phyloP scores from a whole-genome alignment of 2,113 vertebrate species.

The Serilophus lunatus region DNA sequence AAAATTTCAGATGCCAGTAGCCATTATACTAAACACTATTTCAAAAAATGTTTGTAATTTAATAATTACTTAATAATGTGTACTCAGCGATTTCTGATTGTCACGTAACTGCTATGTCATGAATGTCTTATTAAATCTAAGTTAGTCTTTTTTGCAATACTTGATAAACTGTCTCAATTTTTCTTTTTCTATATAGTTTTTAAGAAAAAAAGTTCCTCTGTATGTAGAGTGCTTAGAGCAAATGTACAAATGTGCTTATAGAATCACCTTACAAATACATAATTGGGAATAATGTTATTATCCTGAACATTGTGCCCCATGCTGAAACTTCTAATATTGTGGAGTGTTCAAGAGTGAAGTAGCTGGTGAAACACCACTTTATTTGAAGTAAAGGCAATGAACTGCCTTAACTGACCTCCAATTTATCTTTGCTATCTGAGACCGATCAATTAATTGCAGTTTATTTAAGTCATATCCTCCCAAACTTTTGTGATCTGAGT shows the following conservation, averaged over 20 bases:
- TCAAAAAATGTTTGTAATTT: neutral
- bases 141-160: neutral
- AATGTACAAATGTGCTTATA: neutral
- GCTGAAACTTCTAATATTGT: neutral
- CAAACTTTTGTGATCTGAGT: neutral
- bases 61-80: neutral
- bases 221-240: neutral
- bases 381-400: neutral
- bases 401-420: neutral
- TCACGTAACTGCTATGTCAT: neutral
- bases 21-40: neutral
- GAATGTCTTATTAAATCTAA: neutral
- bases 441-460: neutral
- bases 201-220: neutral
- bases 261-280: neutral
- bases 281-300: neutral
- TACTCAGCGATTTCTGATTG: neutral
- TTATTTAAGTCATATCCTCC: neutral
- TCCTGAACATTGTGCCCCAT: neutral
- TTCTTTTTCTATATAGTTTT: neutral
- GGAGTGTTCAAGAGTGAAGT: neutral
- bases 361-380: neutral
- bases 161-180: neutral
- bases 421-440: neutral
- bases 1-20: neutral